These are phyloP conservation scores for Papilio helenus DNA, from an alignment of 1,140 invertebrate species.

Conservation along the genomic window DNA sequence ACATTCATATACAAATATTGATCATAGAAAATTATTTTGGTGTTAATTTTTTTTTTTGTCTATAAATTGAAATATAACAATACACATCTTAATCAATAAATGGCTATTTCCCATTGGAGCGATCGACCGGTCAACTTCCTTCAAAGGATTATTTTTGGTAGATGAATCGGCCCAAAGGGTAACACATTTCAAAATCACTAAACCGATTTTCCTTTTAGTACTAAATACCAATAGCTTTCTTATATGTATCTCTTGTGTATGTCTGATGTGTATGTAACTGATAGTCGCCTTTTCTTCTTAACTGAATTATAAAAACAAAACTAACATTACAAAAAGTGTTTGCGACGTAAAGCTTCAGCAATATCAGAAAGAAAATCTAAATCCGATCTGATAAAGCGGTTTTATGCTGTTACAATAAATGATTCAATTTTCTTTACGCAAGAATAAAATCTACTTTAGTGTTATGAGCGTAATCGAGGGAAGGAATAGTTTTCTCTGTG, in stretches of 20 bases:
- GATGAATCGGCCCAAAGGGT: too few relatives aligned
- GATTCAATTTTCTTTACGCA: constrained; percentile 80
- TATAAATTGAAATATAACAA: too few relatives aligned
- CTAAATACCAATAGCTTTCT: neutral
- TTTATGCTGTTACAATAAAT: constrained; percentile 79
- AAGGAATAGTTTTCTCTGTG: constrained; percentile 81
- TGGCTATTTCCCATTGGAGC: too few relatives aligned
- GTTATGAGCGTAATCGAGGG: constrained; percentile 79
- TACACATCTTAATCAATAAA: too few relatives aligned
- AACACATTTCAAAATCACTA: too few relatives aligned
- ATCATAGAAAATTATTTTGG: neutral
- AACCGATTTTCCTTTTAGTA: neutral
- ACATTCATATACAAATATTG: neutral
- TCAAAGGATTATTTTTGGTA: too few relatives aligned
- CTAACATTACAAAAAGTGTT: neutral
- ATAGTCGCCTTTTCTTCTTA: neutral
- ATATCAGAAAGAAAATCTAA: constrained; percentile 58
- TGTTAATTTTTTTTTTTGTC: neutral
- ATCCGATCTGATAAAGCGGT: constrained; percentile 76
- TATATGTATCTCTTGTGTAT: too few relatives aligned
- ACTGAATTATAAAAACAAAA: neutral
- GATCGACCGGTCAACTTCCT: too few relatives aligned
- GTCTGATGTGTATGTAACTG: too few relatives aligned
- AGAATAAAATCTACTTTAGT: constrained; percentile 81
- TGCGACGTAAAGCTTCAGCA: constrained; percentile 40